Percentiles rank a stretch among this genome's conserved stretches.
Conservation (phyloP, 64 coral and sea anemone genomes). For the Montipora cactus region DNA sequence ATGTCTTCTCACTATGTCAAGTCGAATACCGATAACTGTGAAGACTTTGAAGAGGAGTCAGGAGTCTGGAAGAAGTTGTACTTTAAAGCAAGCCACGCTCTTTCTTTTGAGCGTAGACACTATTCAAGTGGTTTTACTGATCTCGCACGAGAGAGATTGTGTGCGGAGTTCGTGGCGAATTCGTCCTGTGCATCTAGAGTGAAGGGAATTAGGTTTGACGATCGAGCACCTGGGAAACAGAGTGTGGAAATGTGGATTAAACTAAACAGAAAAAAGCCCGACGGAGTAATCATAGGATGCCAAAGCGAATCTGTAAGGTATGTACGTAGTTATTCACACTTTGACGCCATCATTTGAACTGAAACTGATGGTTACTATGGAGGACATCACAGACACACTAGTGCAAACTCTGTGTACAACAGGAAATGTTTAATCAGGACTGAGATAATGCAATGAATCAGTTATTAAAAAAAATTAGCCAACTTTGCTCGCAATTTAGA, state of each 20-base stretch:
- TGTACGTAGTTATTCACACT: background rate
- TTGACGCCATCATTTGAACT: background rate
- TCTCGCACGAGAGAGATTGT: slow-evolving; percentile 59
- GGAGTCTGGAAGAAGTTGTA: slow-evolving; percentile 88
- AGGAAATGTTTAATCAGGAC: too few species aligned
- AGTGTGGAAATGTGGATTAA: slow-evolving; percentile 86
- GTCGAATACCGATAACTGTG: background rate
- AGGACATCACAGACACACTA: too few species aligned
- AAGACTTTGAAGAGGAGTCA: background rate
- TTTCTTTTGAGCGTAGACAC: slow-evolving; percentile 68
- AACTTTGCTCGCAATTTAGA: too few species aligned
- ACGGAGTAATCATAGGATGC: slow-evolving; percentile 93
- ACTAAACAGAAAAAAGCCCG: slow-evolving; percentile 67
- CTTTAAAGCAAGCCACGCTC: slow-evolving; percentile 83
- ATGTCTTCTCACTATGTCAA: background rate
- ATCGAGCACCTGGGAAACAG: slow-evolving; percentile 59
- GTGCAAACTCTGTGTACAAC: too few species aligned
- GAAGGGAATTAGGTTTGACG: slow-evolving; percentile 81
- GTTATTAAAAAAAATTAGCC: too few species aligned
- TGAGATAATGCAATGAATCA: too few species aligned
- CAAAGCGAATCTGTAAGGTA: slow-evolving; percentile 95
- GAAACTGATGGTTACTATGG: background rate
- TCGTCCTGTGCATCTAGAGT: slow-evolving; percentile 22
- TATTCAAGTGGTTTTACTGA: background rate
- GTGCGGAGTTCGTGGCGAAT: slow-evolving; percentile 79